Conservation (phyloP, 2,797 vertebrate species). For the Myotis pilosus region DNA sequence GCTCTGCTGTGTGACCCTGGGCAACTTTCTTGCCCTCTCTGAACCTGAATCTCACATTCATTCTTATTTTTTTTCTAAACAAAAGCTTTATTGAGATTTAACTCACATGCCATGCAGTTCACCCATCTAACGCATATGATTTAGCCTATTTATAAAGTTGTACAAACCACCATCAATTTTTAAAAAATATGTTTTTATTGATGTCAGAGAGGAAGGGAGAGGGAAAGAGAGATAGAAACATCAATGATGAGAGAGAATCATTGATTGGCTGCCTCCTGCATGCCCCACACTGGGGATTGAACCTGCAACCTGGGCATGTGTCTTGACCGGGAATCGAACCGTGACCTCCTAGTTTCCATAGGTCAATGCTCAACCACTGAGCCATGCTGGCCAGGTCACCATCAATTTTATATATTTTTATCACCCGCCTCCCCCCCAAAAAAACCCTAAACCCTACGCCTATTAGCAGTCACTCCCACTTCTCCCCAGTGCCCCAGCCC, state of each 20-base stretch:
- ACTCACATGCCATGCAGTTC: background rate
- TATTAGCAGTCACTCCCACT: background rate
- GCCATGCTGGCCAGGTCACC: too few relatives aligned
- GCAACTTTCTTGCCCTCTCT: background rate
- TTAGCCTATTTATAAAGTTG: background rate
- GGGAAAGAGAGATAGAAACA: too few relatives aligned
- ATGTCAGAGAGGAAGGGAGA: too few relatives aligned
- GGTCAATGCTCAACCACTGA: background rate
- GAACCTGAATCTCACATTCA: background rate
- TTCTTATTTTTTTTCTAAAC: background rate
- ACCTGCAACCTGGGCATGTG: too few relatives aligned
- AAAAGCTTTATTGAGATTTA: background rate
- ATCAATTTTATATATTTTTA: background rate
- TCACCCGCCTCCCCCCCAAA: background rate
- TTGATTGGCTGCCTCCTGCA: too few relatives aligned
- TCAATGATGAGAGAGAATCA: too few relatives aligned
- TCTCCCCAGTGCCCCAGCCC: background rate
- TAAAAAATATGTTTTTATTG: background rate
- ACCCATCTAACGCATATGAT: background rate
- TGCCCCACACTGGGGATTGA: too few relatives aligned
- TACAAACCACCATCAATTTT: background rate
- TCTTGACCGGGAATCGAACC: too few relatives aligned
- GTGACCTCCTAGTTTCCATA: too few relatives aligned
- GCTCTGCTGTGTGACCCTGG: constrained; percentile 11
- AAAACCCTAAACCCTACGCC: background rate